Base-by-base conservation (phyloP, 2,888 invertebrate genomes). In the Eupeodes luniger region DNA sequence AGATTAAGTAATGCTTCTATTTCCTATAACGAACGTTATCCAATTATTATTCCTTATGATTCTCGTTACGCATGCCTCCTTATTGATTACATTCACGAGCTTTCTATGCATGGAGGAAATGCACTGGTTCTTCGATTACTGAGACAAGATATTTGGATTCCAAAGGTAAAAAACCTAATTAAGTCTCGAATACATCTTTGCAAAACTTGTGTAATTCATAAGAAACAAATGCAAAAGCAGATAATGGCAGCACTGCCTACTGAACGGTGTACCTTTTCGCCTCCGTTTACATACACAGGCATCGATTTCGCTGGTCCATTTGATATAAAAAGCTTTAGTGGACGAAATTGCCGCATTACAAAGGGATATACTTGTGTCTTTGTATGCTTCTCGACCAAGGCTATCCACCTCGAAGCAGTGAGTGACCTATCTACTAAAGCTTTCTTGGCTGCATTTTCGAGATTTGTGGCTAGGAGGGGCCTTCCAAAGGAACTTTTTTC, bases 221-320 rank as follows among this genome's bases (percentile, higher is more conserved):
- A 27, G 27, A 27, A 27, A 27, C 27, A 27, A 27, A 27, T 27
- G 27, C 27, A 27, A 27, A 27, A 27, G 27, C 3, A 27, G 27
- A 27, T 19, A 19, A 19, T 19, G 19, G 19, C 1, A 27, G 27
- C 53, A 19, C 27, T 27, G 19, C 69, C 69, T 4, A 49, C 19
- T 7, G 69, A 69, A 49, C 14, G 51, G 16, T 49, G 49, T 16
- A 27, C 44, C 4, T 69, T 69, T 49, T 69, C 69, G 11, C 69
- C 69, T 19, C 14, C 55, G 3, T 19, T 55, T 55, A 55, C 55
- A 55, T 55, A 55, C 14, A 55, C 55, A 55, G 55, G 69, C 36
- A 47, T 69, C 5, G 69, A 49, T 44, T 69, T 69, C 7, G 69
- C 69, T n/a, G 69, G 69, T 34, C 69, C 53, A 49, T 69, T 69